These are phyloP conservation scores for Lasioglossum oenotherae DNA, from an alignment of 2,888 invertebrate species.

Conservation along the genomic window DNA sequence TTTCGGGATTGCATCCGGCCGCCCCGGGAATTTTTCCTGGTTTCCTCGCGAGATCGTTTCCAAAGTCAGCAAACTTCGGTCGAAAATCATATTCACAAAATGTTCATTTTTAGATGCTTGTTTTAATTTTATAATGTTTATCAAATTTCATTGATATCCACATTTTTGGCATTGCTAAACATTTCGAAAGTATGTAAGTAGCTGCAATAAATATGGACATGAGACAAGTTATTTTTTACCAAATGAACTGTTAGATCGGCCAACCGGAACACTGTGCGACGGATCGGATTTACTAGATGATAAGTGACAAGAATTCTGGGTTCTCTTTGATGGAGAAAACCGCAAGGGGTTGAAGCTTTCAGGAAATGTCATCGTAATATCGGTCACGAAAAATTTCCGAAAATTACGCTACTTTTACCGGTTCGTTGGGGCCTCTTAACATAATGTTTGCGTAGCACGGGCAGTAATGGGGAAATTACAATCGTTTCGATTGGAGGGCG, in stretches of 20 bases:
- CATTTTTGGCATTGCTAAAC: too few species aligned
- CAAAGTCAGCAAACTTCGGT: neutral
- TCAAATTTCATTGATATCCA: too few species aligned
- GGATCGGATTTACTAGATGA: neutral
- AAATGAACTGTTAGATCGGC: too few species aligned
- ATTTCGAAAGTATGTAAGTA: too few species aligned
- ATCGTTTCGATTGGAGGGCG: neutral
- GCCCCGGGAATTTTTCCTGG: neutral
- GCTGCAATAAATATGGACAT: too few species aligned
- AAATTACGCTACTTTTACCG: neutral
- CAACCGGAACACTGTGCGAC: too few species aligned
- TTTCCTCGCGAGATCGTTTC: neutral
- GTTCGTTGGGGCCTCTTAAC: neutral
- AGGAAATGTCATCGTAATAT: neutral
- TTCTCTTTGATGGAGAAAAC: neutral
- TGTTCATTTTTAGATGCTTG: too few species aligned
- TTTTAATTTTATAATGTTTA: too few species aligned
- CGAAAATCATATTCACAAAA: too few species aligned
- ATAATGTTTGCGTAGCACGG: neutral
- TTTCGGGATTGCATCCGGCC: conserved; percentile 5
- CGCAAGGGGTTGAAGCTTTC: neutral
- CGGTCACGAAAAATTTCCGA: neutral
- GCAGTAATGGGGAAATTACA: neutral
- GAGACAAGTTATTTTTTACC: too few species aligned
- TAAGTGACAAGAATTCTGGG: neutral